Percentiles rank a stretch among this genome's conserved stretches.
These are phyloP conservation scores for Hydrotaea cyrtoneurina DNA, from an alignment of 2,888 invertebrate species.

Conservation along the genomic window DNA sequence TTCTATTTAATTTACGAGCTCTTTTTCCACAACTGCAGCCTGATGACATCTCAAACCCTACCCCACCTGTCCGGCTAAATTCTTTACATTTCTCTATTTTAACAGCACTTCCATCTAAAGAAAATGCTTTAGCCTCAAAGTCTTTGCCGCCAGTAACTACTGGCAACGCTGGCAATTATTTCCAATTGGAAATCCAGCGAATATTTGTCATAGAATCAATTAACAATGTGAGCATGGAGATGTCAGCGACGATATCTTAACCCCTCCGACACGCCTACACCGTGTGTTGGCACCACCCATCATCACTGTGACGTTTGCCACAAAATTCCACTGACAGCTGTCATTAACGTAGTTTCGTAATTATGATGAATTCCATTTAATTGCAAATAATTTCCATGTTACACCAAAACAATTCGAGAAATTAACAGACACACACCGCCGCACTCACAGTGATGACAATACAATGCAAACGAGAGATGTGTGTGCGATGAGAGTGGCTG, in stretches of 20 bases:
- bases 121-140: too few species aligned
- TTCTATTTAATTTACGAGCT: too few species aligned
- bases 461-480: background rate
- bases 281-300: background rate
- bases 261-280: conserved; percentile 1
- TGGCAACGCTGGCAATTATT: background rate
- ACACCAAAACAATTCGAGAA: conserved; percentile 38
- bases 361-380: conserved; percentile 45
- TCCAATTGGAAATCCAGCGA: background rate
- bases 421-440: conserved; percentile 25
- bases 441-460: too few species aligned
- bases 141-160: background rate
- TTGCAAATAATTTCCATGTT: conserved; percentile 22
- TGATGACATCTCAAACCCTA: too few species aligned
- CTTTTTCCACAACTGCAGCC: too few species aligned
- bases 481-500: too few species aligned
- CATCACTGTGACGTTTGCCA: background rate
- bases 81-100: too few species aligned
- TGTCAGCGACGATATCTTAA: background rate
- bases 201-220: background rate
- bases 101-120: too few species aligned
- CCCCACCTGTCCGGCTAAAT: too few species aligned
- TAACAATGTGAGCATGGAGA: background rate
- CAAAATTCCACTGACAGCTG: conserved; percentile 49
- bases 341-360: conserved; percentile 40